Percentiles rank a stretch among this genome's conserved stretches.
Conservation (phyloP, 2,797 vertebrate species). For the Hydrophis major region DNA sequence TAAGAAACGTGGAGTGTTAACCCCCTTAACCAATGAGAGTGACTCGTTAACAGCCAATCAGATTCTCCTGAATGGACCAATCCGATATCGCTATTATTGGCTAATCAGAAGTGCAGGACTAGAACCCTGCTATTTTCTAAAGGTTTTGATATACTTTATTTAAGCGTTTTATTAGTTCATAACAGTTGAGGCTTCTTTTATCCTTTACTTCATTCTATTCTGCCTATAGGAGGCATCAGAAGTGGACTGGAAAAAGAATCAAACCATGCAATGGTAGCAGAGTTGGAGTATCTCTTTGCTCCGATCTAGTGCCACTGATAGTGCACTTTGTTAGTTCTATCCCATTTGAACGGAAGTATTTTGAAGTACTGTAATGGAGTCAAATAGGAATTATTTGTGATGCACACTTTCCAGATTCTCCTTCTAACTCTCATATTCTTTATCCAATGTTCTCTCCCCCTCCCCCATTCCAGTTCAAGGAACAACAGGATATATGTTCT, state of each 20-base stretch:
- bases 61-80: too few relatives aligned
- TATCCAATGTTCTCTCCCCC: neutral
- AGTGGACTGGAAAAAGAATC: neutral
- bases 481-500: neutral
- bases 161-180: too few relatives aligned
- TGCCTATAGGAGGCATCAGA: neutral
- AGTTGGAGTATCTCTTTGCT: neutral
- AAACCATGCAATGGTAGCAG: neutral
- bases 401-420: neutral
- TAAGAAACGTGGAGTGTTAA: too few relatives aligned
- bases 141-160: too few relatives aligned
- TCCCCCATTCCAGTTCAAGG: neutral
- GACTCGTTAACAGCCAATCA: too few relatives aligned
- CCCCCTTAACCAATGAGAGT: too few relatives aligned
- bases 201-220: neutral
- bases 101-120: too few relatives aligned
- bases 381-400: neutral
- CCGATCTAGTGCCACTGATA: neutral
- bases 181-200: neutral
- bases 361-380: neutral
- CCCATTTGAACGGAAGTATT: neutral
- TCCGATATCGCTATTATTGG: too few relatives aligned
- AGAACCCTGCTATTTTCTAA: too few relatives aligned
- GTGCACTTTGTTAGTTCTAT: neutral
- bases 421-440: neutral